Evolutionary conservation across 2,113 vertebrate species (phyloP), one percentile per base, ranked within the genome.

Genomic region (Paramisgurnus dabryanus): DNA sequence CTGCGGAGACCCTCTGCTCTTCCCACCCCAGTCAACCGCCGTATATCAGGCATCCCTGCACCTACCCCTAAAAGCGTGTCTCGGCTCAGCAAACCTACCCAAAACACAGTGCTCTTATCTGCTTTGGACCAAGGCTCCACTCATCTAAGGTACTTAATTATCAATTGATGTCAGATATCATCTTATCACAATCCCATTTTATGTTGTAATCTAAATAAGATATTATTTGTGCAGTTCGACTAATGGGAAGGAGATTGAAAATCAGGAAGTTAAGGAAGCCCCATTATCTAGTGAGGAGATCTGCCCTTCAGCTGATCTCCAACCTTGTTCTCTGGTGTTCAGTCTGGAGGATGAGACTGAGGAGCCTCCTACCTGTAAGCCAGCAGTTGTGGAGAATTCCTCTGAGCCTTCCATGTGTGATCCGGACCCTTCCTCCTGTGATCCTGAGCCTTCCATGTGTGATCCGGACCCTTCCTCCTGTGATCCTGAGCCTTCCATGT

Each of bases 11-110:
- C 83, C 0, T 95, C 95, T 0, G 89, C 89, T 6, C 74, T 97
- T 3, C 96, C 96, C 7, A 96, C 96, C 0, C 94, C 96, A 0
- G 47, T 92, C 1, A 81, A 79, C 40, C 87, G 89, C 11, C 89
- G 90, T 9, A 34, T 86, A 53, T 95, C 94, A 0, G 78, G 90
- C 17, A 84, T 96, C 60, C 91, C 92, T 0, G 15, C 78, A 15
- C 82, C 81, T 10, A 90, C 90, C 5, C 94, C 95, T 0, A 90
- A 80, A 47, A 87, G 88, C 50, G 2, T 45, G 3, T 79, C 88
- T 22, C 87, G 89, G 27, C 3, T 18, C 2, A 1, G 61, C 7
- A 76, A 79, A 34, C 85, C 86, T 0, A 78, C 55, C 7, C 67
- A 78, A 47, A 45, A 81, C 17, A 90, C 92, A 8, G 41, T 76